A percentile compares a stretch with the other conserved stretches of the same genome.
Conservation (phyloP, 2,113 vertebrate species). For the Otolemur garnettii region DNA sequence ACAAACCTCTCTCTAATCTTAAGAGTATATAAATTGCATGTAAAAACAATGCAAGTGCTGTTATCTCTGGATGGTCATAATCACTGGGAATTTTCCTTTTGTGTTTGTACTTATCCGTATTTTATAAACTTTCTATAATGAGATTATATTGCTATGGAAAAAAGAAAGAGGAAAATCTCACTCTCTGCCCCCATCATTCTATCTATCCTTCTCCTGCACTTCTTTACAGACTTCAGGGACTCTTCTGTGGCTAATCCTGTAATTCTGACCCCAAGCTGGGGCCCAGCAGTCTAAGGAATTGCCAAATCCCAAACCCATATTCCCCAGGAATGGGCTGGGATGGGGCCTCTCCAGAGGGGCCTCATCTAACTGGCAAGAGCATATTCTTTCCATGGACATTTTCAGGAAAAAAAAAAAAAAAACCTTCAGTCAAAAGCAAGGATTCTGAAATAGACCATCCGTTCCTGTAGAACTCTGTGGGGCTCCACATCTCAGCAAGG, state of each 20-base stretch:
- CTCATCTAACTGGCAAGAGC: background rate
- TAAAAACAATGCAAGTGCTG: background rate
- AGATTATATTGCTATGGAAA: background rate
- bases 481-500: background rate
- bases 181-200: background rate
- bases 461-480: background rate
- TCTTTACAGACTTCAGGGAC: background rate
- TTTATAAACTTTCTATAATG: background rate
- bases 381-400: background rate
- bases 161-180: background rate
- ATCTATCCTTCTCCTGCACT: background rate
- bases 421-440: background rate
- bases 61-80: background rate
- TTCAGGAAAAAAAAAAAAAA: background rate
- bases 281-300: background rate
- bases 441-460: background rate
- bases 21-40: background rate
- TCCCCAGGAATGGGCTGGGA: background rate
- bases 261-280: background rate
- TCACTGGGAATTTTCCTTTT: background rate
- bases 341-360: background rate
- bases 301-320: background rate
- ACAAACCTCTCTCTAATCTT: background rate
- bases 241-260: background rate
- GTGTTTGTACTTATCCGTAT: background rate